phyloP scores from a whole-genome alignment of 2,113 vertebrate genomes.

The Larimichthys crocea region DNA sequence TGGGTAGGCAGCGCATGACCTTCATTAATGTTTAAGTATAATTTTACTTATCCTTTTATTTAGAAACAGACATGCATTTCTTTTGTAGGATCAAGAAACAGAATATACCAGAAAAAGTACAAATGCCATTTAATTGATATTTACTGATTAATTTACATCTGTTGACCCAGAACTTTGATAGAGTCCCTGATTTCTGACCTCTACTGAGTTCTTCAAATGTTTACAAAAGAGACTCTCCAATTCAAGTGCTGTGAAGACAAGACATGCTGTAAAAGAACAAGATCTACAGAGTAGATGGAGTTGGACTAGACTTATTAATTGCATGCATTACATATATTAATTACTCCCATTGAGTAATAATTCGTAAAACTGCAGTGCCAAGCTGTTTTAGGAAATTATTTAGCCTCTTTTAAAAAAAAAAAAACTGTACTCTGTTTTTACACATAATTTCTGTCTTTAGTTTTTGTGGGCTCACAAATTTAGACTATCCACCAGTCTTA shows the following conservation, averaged over 20 bases:
- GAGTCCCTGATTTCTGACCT: background rate
- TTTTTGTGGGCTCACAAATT: background rate
- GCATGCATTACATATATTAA: background rate
- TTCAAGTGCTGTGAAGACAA: background rate
- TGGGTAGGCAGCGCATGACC: conserved; percentile 57
- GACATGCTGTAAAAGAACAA: background rate
- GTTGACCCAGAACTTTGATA: background rate
- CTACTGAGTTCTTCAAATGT: background rate
- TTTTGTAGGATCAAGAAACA: background rate
- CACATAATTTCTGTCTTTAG: background rate
- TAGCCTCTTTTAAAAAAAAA: too few relatives aligned
- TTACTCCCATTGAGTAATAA: background rate
- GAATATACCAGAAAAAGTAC: background rate
- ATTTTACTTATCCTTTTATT: conserved; percentile 19
- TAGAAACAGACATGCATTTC: background rate
- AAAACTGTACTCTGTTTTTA: too few relatives aligned
- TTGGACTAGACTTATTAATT: background rate
- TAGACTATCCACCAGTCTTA: background rate
- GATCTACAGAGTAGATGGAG: background rate
- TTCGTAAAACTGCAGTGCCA: background rate
- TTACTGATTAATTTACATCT: background rate
- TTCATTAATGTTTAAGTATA: conserved; percentile 22
- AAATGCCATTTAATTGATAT: background rate
- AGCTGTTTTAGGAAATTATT: background rate
- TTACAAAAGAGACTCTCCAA: background rate